A percentile compares a stretch with the other conserved stretches of the same genome.
Conservation (phyloP, 2,888 invertebrate genomes). For the Apodemia zela region DNA sequence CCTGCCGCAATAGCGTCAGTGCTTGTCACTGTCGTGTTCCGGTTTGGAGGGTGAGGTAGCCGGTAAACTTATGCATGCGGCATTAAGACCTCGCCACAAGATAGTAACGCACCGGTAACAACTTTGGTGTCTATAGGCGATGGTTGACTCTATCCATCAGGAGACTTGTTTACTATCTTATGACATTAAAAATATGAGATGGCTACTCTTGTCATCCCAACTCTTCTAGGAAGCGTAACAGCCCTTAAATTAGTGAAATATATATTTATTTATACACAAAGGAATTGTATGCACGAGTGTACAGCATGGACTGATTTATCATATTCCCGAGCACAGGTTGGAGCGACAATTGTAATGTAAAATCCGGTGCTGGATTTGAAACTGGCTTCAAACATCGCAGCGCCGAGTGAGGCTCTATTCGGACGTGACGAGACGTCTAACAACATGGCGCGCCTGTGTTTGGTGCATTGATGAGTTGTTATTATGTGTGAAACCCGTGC, state of each 20-base stretch:
- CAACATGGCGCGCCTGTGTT: not conserved
- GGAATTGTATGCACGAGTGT: constrained; percentile 12
- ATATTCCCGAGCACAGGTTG: constrained; percentile 51
- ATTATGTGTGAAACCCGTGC: not conserved
- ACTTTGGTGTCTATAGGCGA: too few species aligned
- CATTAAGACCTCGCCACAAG: too few species aligned
- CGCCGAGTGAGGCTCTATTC: constrained; percentile 25
- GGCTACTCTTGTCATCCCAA: too few species aligned
- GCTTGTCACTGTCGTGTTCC: too few species aligned
- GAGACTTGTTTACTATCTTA: too few species aligned
- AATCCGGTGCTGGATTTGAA: constrained; percentile 40
- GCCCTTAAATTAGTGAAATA: not conserved
- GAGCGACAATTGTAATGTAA: constrained; percentile 68
- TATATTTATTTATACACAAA: not conserved
- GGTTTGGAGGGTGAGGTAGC: too few species aligned
- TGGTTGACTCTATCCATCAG: too few species aligned
- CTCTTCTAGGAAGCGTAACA: too few species aligned
- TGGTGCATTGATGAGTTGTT: constrained; percentile 12
- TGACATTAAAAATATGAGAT: too few species aligned
- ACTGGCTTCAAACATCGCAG: constrained; percentile 28
- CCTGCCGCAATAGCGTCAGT: too few species aligned
- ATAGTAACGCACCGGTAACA: too few species aligned
- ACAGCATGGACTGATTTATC: constrained; percentile 57
- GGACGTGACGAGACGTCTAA: constrained; percentile 15
- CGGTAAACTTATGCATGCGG: too few species aligned